Evolutionary conservation across 2,888 invertebrate genomes (phyloP).

Genomic region (Endotricha flammealis): DNA sequence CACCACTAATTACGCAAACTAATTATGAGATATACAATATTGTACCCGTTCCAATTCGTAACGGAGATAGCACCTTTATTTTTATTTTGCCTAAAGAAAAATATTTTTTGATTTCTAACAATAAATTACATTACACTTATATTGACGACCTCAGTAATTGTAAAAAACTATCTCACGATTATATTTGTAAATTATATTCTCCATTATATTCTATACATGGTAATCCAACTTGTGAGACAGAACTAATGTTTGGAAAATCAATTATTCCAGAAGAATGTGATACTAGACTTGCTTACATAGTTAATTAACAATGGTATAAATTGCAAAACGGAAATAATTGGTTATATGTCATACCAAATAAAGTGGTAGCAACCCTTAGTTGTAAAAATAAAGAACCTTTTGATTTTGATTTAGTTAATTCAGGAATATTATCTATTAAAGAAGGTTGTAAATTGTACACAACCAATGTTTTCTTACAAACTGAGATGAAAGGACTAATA

Average conservation of each 20-base stretch:
- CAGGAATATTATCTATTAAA: conserved; percentile 12
- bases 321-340: conserved; percentile 13
- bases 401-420: conserved; percentile 11
- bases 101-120: conserved; percentile 17
- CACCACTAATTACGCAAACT: conserved; percentile 15
- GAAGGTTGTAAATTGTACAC: no score
- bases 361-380: conserved; percentile 12
- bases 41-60: conserved; percentile 17
- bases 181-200: conserved; percentile 17
- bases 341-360: conserved; percentile 13
- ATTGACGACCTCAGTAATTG: conserved; percentile 16
- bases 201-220: conserved; percentile 19
- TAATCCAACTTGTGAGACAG: conserved; percentile 20
- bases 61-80: conserved; percentile 16
- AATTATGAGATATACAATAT: conserved; percentile 18
- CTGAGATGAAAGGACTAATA: neutral
- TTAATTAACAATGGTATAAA: conserved; percentile 17
- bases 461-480: no score
- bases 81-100: conserved; percentile 21
- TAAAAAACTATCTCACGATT: conserved; percentile 12
- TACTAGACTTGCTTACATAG: conserved; percentile 16
- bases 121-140: conserved; percentile 15
- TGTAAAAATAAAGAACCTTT: conserved; percentile 15
- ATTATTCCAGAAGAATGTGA: conserved; percentile 18
- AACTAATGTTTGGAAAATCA: conserved; percentile 17